Evolutionary conservation across 1,140 invertebrate species (phyloP), one percentile per base, ranked within the genome.

Genomic region (Polyergus mexicanus): DNA sequence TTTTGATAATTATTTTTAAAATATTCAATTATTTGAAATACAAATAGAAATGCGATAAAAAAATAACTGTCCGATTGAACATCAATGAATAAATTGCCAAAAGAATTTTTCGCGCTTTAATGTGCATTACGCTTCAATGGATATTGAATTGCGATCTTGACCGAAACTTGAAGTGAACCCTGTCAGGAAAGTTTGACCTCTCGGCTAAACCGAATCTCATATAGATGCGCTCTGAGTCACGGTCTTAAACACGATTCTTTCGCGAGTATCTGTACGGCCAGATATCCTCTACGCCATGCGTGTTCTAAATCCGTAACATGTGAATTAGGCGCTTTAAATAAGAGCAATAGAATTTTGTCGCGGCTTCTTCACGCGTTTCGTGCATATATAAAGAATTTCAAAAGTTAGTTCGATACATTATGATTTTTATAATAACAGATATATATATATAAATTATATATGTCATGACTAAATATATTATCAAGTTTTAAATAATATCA

Each of bases 221-320:
- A 13, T 41, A 13, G 19, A 51, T 71, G 76, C 13, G 13, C 65
- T 51, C 58, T 65, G 38, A 47, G 54, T 86, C 84, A 86, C 25
- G 77, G 77, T 83, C 66, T 69, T 25, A 71, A 66, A 60, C 38
- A 51, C 19, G 60, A 58, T 60, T 68, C 63, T 78, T 78, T 80
- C 6, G 28, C 3, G 25, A 69, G 28, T 78, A 68, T 56, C 62
- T 85, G 51, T 44, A 80, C 41, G 13, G 75, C 63, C 51, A 85
- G 63, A 56, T 51, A 19, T 51, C 19, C 4, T 51, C n/a, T 51
- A 58, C 16, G 51, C 63, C 54, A n/a, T 65, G 84, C 38, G 41
- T 22, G 16, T 85, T 85, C 84, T 85, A 85, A 85, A 85, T 85
- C 19, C 35, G 28, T 85, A 35, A 69, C 65, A 10, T 38, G 8